Evolutionary conservation across 2,797 vertebrate species (phyloP).

Genomic region (Spheniscus humboldti): DNA sequence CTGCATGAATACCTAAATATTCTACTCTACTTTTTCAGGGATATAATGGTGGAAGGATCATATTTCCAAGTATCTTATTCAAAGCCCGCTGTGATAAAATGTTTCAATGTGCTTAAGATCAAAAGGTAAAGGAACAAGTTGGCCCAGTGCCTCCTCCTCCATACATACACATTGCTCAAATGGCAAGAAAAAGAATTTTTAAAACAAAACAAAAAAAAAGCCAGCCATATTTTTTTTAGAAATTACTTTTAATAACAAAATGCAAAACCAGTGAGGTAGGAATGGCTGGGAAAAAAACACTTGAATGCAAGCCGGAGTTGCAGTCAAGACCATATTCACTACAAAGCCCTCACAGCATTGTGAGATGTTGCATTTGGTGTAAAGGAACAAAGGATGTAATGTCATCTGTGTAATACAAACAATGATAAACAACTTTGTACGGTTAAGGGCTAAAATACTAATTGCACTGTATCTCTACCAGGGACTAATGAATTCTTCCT

Average conservation of each 20-base stretch:
- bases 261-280: not conserved
- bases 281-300: not conserved
- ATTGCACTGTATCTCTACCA: not conserved
- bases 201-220: not conserved
- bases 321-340: not conserved
- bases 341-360: not conserved
- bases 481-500: not conserved
- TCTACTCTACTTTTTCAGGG: not conserved
- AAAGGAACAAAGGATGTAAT: not conserved
- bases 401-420: not conserved
- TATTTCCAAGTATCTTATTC: not conserved
- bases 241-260: not conserved
- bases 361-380: not conserved
- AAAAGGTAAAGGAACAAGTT: not conserved
- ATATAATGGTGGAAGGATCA: too few species aligned
- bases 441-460: not conserved
- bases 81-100: not conserved
- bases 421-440: not conserved
- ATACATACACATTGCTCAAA: not conserved
- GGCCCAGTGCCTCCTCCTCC: not conserved
- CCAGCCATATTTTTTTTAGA: not conserved
- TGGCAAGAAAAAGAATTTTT: rapidly evolving
- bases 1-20: not conserved
- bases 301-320: not conserved
- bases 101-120: not conserved